Evolutionary conservation across 2,113 vertebrate species (phyloP).

Genomic region (Paralichthys olivaceus): DNA sequence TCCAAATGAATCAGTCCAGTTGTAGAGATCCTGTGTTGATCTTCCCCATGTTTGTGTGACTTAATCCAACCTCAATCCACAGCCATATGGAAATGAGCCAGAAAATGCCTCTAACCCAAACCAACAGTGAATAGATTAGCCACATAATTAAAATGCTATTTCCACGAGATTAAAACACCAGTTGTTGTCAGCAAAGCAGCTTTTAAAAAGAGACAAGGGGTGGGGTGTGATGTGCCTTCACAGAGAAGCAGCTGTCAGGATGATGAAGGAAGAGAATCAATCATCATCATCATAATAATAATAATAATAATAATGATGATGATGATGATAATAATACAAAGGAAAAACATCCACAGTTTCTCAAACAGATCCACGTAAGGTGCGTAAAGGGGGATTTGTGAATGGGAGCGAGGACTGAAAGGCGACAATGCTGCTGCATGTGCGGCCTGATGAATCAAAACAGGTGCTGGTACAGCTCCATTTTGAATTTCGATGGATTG

Average conservation of each 20-base stretch:
- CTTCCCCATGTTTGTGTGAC: slow-evolving; percentile 14
- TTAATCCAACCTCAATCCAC: slow-evolving; percentile 44
- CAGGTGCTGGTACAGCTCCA: slow-evolving; percentile 81
- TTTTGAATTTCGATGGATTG: slow-evolving; percentile 75
- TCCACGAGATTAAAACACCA: slow-evolving; percentile 67
- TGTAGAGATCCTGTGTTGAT: slow-evolving; percentile 27
- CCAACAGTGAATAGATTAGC: slow-evolving; percentile 60
- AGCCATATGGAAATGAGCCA: slow-evolving; percentile 56
- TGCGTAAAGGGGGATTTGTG: slow-evolving; percentile 55
- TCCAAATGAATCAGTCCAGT: too few species aligned
- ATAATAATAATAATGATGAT: too few species aligned
- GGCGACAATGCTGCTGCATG: slow-evolving; percentile 45
- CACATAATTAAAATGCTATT: slow-evolving; percentile 67
- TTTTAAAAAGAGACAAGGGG: slow-evolving; percentile 67
- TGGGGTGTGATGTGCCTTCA: slow-evolving; percentile 66
- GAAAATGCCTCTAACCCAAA: slow-evolving; percentile 43
- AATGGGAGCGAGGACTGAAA: slow-evolving; percentile 44
- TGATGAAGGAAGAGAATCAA: slow-evolving; percentile 22
- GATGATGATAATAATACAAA: too few species aligned
- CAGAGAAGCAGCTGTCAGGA: slow-evolving; percentile 74
- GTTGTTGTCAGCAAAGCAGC: slow-evolving; percentile 66
- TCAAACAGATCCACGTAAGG: slow-evolving; percentile 17
- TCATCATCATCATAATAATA: background rate
- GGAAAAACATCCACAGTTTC: background rate
- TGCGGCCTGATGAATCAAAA: slow-evolving; percentile 78